phyloP scores from a whole-genome alignment of 2,113 vertebrate species.

The Podiceps cristatus region DNA sequence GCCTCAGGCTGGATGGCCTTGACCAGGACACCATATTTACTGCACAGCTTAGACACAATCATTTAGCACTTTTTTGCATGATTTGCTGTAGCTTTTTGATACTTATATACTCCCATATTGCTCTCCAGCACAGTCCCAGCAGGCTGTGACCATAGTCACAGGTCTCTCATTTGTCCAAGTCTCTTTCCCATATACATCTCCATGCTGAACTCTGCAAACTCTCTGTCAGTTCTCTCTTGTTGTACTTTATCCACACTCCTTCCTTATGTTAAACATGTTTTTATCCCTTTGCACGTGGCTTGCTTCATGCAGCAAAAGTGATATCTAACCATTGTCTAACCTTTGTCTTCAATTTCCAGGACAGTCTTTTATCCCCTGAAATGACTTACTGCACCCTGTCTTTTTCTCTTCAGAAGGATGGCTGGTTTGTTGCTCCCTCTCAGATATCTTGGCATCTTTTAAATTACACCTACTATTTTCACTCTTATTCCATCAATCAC shows the following conservation, averaged over 20 bases:
- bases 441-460: background rate
- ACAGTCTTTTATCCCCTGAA: background rate
- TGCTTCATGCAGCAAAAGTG: background rate
- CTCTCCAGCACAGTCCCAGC: background rate
- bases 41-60: background rate
- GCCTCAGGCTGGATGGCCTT: background rate
- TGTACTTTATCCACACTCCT: background rate
- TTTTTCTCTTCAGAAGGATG: background rate
- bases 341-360: constrained; percentile 1
- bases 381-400: background rate
- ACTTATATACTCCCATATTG: background rate
- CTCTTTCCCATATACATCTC: background rate
- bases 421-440: background rate
- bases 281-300: background rate
- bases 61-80: background rate
- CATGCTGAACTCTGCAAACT: background rate
- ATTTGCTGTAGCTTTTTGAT: background rate
- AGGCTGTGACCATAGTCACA: background rate
- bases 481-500: background rate
- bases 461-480: background rate
- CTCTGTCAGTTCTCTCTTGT: background rate
- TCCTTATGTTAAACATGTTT: background rate
- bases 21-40: background rate
- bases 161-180: background rate
- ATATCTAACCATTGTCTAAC: background rate